These are phyloP conservation scores for Galeopsomyia nigrocyanea DNA, from an alignment of 2,888 invertebrate genomes.

Conservation along the genomic window DNA sequence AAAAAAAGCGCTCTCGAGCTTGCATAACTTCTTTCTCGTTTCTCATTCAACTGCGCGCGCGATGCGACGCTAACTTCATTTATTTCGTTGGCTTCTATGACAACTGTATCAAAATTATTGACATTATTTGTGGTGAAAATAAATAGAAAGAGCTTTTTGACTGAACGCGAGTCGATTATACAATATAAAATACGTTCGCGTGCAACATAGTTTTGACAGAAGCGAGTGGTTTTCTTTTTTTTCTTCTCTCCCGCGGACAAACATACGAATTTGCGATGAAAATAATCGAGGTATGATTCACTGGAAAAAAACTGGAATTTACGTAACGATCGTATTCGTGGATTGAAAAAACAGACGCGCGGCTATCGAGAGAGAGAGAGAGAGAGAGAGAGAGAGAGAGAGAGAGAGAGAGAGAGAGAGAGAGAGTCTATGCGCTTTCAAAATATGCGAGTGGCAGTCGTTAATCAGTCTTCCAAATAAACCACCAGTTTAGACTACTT, in stretches of 20 bases:
- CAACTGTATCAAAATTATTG: too few relatives aligned
- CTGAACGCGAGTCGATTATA: too few relatives aligned
- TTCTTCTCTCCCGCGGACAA: conserved; percentile 9
- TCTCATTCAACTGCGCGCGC: too few relatives aligned
- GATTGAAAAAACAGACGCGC: conserved; percentile 32
- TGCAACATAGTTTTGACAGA: too few relatives aligned
- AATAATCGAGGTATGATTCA: conserved; percentile 40
- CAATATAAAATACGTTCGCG: too few relatives aligned
- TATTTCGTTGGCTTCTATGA: too few relatives aligned
- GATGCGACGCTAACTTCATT: too few relatives aligned
- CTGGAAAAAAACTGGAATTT: conserved; percentile 22
- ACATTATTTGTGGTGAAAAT: too few relatives aligned
- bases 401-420: not conserved
- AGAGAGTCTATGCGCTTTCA: conserved; percentile 24
- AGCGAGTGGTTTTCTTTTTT: not conserved
- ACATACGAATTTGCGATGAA: conserved; percentile 24
- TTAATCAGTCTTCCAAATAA: conserved; percentile 27
- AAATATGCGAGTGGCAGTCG: conserved; percentile 25
- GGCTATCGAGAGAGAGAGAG: not conserved
- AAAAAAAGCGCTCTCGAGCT: not conserved
- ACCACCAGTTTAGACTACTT: not conserved
- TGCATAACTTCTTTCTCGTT: too few relatives aligned
- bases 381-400: not conserved
- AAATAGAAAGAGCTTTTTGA: too few relatives aligned
- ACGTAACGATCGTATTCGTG: conserved; percentile 33